These are phyloP conservation scores for Podarcis raffonei DNA, from an alignment of 2,113 vertebrate genomes.

Conservation along the genomic window DNA sequence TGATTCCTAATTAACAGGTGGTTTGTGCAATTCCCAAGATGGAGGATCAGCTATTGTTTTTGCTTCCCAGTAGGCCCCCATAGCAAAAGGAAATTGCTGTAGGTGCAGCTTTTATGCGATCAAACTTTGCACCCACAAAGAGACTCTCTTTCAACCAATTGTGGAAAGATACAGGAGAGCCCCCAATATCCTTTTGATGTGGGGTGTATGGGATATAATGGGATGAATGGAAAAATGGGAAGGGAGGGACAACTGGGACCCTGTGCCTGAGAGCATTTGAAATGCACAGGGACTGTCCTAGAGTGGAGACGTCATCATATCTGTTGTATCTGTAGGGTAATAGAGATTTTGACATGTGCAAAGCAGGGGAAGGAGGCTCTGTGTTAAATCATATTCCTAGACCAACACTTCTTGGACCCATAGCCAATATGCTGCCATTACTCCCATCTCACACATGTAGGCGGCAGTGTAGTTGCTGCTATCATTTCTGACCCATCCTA, in stretches of 20 bases:
- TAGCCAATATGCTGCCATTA: too few relatives aligned
- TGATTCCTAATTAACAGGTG: too few relatives aligned
- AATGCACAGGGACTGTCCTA: not conserved
- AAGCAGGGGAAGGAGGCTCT: not conserved
- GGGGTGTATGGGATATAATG: not conserved
- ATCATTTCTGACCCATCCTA: too few relatives aligned
- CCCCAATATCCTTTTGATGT: not conserved
- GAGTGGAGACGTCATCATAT: not conserved
- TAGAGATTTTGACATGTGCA: not conserved
- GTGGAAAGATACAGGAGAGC: not conserved
- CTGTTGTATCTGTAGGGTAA: not conserved
- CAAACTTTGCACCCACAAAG: not conserved
- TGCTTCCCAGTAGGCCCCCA: too few relatives aligned
- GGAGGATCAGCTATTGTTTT: too few relatives aligned
- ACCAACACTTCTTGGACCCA: too few relatives aligned
- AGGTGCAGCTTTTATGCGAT: not conserved
- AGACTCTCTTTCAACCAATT: not conserved
- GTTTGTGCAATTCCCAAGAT: too few relatives aligned
- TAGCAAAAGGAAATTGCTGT: too few relatives aligned
- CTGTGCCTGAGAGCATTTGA: not conserved
- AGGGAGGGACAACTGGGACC: not conserved
- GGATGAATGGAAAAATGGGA: not conserved
- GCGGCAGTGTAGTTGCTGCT: too few relatives aligned
- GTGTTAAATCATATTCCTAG: too few relatives aligned
- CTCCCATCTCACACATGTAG: too few relatives aligned